Evolutionary conservation across 2,113 vertebrate species (phyloP), one percentile per base, ranked within the genome.

Genomic region (Anguilla japonica): DNA sequence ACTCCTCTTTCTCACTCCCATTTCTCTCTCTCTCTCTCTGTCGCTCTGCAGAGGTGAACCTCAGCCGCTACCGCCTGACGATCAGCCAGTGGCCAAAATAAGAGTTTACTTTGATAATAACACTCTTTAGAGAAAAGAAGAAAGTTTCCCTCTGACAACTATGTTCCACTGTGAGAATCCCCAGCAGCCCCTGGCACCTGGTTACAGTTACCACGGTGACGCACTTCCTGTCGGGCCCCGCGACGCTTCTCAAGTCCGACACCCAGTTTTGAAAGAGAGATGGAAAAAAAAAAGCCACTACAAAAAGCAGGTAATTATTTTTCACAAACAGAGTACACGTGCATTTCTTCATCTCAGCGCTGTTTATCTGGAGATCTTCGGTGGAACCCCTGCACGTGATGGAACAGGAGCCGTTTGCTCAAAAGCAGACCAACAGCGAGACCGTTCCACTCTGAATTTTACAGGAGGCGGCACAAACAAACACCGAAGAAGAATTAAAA

Each of bases 201-300:
- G 91, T 96, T 95, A 93, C 90, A 94, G 92, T 96, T 95, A 95
- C 94, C 91, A 88, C 95, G 93, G 82, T 97, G 96, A 96, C 95
- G 95, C 60, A 95, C 92, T 97, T 97, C 97, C 96, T 96, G 95
- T 92, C 41, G 26, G 81, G 93, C 91, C 89, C 88, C 89, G 91
- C 91, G 91, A 93, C 90, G 87, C 91, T 87, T 91, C 89, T 83
- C 84, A 71, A 88, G 87, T 90, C 85, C 89, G 87, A 89, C 88
- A 84, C 85, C 82, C 89, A 75, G 39, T 79, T 84, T 84, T 43
- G 79, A 53, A 87, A 87, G 39, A 67, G 41, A 81, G 56, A 86
- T 89, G 84, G 41, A 89, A 86, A 81, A 89, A 18, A n/a, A 75
- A 34, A 34, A 14, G 26, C 7, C 71, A 78, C 41, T 78, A 11